Conservation (phyloP, 2,888 invertebrate genomes). For the Zeuzera pyrina region DNA sequence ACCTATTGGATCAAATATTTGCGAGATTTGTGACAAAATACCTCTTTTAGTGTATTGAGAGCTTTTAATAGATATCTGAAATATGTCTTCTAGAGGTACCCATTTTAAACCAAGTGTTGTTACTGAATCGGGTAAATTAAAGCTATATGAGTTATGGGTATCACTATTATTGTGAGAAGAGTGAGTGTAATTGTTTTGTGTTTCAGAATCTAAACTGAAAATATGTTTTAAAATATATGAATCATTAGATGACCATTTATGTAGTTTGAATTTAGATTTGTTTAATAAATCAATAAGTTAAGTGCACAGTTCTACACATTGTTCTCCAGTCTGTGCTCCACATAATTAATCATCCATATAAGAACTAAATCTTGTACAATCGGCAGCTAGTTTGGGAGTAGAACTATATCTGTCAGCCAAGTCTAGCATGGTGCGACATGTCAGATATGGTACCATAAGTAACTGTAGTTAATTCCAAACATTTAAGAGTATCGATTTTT, state of each 20-base stretch:
- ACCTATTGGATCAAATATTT: slow-evolving; percentile 2
- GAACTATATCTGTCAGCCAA: no score
- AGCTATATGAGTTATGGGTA: slow-evolving; percentile 3
- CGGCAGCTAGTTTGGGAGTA: slow-evolving; percentile 2
- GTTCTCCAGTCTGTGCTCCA: not conserved
- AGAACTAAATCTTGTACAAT: slow-evolving; percentile 1
- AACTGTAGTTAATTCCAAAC: no score
- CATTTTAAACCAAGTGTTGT: slow-evolving; percentile 9
- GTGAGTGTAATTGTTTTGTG: no score
- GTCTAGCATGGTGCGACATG: no score
- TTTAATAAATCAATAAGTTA: slow-evolving; percentile 6
- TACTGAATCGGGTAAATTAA: not conserved
- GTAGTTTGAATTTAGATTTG: slow-evolving; percentile 7
- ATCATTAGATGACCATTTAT: slow-evolving; percentile 10
- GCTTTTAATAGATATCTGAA: slow-evolving; percentile 1
- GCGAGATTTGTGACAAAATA: not conserved
- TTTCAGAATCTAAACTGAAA: not conserved
- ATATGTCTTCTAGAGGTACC: slow-evolving; percentile 3
- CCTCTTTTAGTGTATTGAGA: not conserved
- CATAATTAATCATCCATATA: slow-evolving; percentile 7
- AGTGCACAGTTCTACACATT: slow-evolving; percentile 1
- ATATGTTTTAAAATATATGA: not conserved
- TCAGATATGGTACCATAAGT: no score
- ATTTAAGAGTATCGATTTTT: no score
- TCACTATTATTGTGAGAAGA: no score